Conservation (phyloP, 1,140 invertebrate species). For the Zaprionus vittiger region DNA sequence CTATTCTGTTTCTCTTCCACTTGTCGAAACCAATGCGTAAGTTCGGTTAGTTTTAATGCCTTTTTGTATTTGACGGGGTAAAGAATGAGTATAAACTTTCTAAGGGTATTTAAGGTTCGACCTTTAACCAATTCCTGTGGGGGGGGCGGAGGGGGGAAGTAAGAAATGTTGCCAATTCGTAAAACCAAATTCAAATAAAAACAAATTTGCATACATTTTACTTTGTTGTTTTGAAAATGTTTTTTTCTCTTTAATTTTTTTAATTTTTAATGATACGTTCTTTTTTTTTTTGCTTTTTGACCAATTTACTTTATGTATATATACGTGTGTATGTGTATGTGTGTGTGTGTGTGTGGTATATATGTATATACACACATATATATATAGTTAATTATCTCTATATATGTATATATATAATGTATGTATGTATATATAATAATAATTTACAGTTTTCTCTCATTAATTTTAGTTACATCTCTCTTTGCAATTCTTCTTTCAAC, state of each 20-base stretch:
- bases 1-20: not conserved
- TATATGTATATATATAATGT: constrained; percentile 37
- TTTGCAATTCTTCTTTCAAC: constrained; percentile 20
- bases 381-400: constrained; percentile 13
- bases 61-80: constrained; percentile 20
- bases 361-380: constrained; percentile 32
- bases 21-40: constrained; percentile 62
- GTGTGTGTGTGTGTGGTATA: constrained; percentile 27
- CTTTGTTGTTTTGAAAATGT: constrained; percentile 70
- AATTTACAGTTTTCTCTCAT: constrained; percentile 69
- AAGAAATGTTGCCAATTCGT: constrained; percentile 57
- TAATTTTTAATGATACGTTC: constrained; percentile 69
- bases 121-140: not conserved
- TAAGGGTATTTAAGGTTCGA: not conserved
- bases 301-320: constrained; percentile 53
- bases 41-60: constrained; percentile 39
- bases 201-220: constrained; percentile 68
- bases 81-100: not conserved
- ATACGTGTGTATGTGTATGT: constrained; percentile 19
- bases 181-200: constrained; percentile 70
- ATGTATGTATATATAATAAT: constrained; percentile 46
- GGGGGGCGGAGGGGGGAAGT: not conserved
- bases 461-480: constrained; percentile 53
- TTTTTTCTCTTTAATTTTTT: constrained; percentile 53
- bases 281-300: constrained; percentile 52